Conservation (phyloP, 1,140 invertebrate species). For the Bombus difficillimus region DNA sequence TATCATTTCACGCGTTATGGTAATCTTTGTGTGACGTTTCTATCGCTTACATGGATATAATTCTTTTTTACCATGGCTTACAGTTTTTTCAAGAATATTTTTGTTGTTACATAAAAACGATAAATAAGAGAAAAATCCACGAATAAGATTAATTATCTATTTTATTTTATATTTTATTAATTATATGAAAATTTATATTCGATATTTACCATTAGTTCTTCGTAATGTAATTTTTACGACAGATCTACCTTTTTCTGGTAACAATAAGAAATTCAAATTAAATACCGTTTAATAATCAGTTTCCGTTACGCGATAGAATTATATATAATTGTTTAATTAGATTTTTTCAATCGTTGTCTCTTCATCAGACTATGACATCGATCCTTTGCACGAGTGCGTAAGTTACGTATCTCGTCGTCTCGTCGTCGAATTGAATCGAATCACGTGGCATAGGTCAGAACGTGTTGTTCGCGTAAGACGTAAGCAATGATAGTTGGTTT, state of each 20-base stretch:
- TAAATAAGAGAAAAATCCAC: not conserved
- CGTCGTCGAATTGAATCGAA: slow-evolving; percentile 30
- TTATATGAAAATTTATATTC: not conserved
- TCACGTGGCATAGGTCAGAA: slow-evolving; percentile 48
- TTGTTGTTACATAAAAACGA: not conserved
- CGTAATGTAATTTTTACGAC: not conserved
- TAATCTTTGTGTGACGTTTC: not conserved
- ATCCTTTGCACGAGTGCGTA: not conserved
- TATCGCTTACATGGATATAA: too few relatives aligned
- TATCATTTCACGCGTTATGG: not conserved
- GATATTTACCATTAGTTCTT: too few relatives aligned
- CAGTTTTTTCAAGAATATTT: not conserved
- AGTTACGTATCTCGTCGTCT: not conserved
- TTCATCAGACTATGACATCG: too few relatives aligned
- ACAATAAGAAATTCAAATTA: not conserved
- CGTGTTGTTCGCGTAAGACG: slow-evolving; percentile 27
- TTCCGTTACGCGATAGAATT: too few relatives aligned
- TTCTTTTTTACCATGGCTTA: not conserved
- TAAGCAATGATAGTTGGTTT: not conserved
- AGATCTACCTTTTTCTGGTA: not conserved
- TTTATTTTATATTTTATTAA: not conserved
- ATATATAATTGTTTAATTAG: not conserved
- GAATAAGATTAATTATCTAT: not conserved
- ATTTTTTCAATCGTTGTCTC: not conserved
- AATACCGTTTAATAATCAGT: not conserved